Evolutionary conservation across 2,113 vertebrate genomes (phyloP), one percentile per base, ranked within the genome.

Genomic region (Cavia aperea): DNA sequence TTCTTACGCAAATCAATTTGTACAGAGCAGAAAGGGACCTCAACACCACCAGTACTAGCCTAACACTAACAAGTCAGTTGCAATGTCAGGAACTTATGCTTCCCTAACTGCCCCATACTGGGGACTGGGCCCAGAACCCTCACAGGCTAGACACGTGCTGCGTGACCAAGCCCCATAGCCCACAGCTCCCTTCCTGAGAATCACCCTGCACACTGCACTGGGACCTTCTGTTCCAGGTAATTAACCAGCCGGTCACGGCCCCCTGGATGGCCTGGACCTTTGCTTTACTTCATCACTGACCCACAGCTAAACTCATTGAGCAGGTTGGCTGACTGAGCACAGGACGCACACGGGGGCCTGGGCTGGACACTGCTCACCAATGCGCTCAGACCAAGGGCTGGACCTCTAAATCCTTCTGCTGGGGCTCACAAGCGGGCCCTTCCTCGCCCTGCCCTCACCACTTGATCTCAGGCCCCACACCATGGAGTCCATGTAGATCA

Each of bases 201-300:
- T 46, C 0, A 39, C 18, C 29, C 43, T 24, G 36, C 43, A 14
- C 33, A 24, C 39, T 39, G 58, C 18, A 90, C 81, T 15, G n/a
- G 86, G 81, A 89, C 29, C 58, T 19, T 78, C 33, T 29, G 93
- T 96, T 96, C 88, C 79, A 88, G 93, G 87, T 46, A 91, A 96
- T 96, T 97, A 96, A 92, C 23, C 90, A 94, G 75, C 78, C 31
- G 62, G 95, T 92, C 84, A 95, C 58, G 43, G 73, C 15, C 60
- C 89, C 78, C 39, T 86, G 90, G 92, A 78, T 72, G 33, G 31
- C 29, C 77, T 62, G 26, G 82, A 86, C 95, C 93, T 95, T 88
- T 81, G 81, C 79, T 94, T 93, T 75, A 46, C 90, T 88, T 95
- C 65, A 87, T 81, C 93, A 89, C 84, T 60, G 82, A 78, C 77